phyloP scores from a whole-genome alignment of 2,113 vertebrate species.

The Oreochromis aureus region DNA sequence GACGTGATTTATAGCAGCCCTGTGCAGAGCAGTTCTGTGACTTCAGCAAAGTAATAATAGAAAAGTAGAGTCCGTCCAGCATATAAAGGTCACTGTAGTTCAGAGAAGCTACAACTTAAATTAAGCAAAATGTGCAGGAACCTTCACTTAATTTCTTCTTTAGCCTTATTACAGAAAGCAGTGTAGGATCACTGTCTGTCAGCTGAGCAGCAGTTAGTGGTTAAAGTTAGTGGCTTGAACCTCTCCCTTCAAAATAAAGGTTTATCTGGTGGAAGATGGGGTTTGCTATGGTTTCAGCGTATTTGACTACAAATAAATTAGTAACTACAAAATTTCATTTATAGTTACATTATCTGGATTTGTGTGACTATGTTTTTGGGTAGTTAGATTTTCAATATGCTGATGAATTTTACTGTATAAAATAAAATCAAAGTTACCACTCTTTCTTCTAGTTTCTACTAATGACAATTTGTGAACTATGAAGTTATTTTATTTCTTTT shows the following conservation, averaged over 20 bases:
- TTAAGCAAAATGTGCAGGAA: neutral
- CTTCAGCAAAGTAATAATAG: neutral
- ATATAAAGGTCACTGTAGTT: neutral
- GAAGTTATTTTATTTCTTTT: neutral
- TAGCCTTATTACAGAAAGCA: neutral
- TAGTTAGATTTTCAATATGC: neutral
- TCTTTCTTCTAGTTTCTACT: neutral
- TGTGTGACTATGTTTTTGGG: neutral
- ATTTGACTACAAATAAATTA: neutral
- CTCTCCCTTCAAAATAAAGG: slow-evolving; percentile 29
- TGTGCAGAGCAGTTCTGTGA: neutral
- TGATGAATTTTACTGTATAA: neutral
- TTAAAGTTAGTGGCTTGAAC: neutral
- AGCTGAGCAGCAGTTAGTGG: neutral
- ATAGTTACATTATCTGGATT: neutral
- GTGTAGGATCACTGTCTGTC: neutral
- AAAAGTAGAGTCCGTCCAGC: neutral
- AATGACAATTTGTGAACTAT: neutral
- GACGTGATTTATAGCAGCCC: neutral
- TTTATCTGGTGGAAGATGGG: neutral
- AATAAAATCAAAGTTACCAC: neutral
- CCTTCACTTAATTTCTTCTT: neutral
- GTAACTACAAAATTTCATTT: neutral
- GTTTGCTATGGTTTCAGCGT: neutral
- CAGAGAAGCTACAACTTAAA: neutral